Base-by-base conservation (phyloP, 2,113 vertebrate species). In the Poeciliopsis occidentalis region DNA sequence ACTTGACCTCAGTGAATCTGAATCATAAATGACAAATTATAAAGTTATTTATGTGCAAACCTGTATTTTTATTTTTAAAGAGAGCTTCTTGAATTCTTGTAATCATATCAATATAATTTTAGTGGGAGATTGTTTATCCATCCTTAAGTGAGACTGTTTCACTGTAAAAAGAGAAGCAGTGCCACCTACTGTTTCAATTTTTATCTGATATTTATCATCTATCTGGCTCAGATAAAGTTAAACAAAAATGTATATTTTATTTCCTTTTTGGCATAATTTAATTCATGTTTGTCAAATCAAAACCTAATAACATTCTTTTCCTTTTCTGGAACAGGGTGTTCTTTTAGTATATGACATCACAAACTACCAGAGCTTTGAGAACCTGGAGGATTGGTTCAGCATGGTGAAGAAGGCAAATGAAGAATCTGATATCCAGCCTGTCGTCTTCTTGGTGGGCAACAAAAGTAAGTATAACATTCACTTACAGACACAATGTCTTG, bases 301-400 rank as follows among this genome's bases (percentile, higher is more conserved):
- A n/a, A 57, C 61, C 26, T 66, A 34, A 63, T 10, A 26, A 31
- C 30, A 15, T 41, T 31, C 3, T 71, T 37, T 69, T 71, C 32
- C 61, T 73, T 75, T 73, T 84, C 65, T 60, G 75, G 85, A 5
- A 15, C 84, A 99, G 98, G 98, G 97, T 67, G 87, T 99, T 87
- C 95, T 99, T 17, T 94, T 99, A 92, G 98, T 99, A n/a, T 99
- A 99, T 80, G 98, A 99, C 80, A 97, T 99, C 90, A 99, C 97
- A 80, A 99, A 98, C 85, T 93, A 96, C 88, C 98, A 99, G 89
- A 99, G 98, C 91, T 99, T 99, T 94, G 98, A 99, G 94, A 98
- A 99, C 90, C 94, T 99, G 82, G 97, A 99, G 94, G 97, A 99
- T 84, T 99, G 98, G 98, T 96, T 95, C 90, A 93, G 92, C 75